Evolutionary conservation across 2,888 invertebrate species (phyloP).

Genomic region (Sepioteuthis lessoniana): DNA sequence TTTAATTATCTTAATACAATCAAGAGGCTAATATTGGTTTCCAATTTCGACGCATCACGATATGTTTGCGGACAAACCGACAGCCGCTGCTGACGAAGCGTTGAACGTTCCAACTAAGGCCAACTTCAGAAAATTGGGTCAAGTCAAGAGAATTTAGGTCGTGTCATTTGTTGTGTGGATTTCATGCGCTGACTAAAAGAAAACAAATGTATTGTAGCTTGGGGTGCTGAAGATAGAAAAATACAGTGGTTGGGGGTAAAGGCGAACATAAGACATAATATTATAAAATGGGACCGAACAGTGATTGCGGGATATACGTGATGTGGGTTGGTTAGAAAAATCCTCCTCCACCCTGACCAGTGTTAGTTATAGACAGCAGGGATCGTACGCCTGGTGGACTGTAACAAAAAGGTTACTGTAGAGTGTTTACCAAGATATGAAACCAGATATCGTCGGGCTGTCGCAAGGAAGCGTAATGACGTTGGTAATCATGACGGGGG

Average conservation of each 20-base stretch:
- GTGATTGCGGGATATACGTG: not conserved
- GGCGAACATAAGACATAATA: not conserved
- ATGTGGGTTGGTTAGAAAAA: not conserved
- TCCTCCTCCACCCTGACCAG: not conserved
- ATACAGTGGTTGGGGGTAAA: not conserved
- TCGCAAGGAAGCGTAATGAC: constrained; percentile 18
- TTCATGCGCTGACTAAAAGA: not conserved
- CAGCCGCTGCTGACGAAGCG: not conserved
- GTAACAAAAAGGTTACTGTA: not conserved
- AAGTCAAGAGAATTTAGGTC: not conserved
- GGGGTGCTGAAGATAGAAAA: not conserved
- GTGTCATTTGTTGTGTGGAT: not conserved
- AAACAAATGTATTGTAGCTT: not conserved
- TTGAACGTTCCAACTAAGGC: not conserved
- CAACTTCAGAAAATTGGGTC: not conserved
- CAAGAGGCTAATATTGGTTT: not conserved
- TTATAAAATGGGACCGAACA: not conserved
- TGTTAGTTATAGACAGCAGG: not conserved
- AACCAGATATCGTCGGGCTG: not conserved
- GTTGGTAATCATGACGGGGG: not conserved
- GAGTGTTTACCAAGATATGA: not conserved
- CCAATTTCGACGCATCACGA: not conserved
- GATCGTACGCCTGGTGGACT: not conserved
- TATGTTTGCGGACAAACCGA: not conserved
- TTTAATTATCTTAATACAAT: not conserved